Evolutionary conservation across 2,113 vertebrate species (phyloP), one percentile per base, ranked within the genome.

Genomic region (Anhinga rufa): DNA sequence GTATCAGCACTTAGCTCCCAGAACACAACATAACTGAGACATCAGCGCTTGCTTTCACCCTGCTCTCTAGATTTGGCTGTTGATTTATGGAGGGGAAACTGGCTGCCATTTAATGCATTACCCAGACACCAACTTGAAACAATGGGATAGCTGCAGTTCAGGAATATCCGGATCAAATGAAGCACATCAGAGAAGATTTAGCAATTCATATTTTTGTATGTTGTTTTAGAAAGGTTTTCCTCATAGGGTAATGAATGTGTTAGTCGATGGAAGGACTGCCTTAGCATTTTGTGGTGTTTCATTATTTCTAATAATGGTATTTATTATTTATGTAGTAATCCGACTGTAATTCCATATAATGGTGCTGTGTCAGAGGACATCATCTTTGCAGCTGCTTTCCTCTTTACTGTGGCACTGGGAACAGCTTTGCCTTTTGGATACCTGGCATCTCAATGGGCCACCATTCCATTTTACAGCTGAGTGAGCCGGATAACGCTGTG

Each of bases 301-400:
- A 26, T 88, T 83, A 57, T 77, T 85, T 55, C 71, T 65, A 85
- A 55, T 91, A 85, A 84, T 18, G 40, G 58, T 64, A 51, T 95
- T 90, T 78, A 94, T 90, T 92, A 92, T 95, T 95, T 57, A 82
- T 86, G 61, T 24, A 29, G 58, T 92, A 51, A 95, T 90, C 82
- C 1, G 0, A 7, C 88, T 82, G 74, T 71, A 70, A 88, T 65
- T 65, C 81, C 86, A 24, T 46, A 4, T 38, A 65, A 85, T 49
- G 82, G 82, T 75, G 46, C 60, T 15, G 40, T 54, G 60, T 65
- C 72, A 61, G 44, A 60, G 20, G 68, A 58, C 29, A 58, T 62
- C 64, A 48, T 66, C 8, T 13, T 55, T 77, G 79, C 93, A 92
- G 92, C 95, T 93, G 92, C 88, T 80, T 88, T 49, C 64, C 64